Percentiles rank a stretch among this genome's conserved stretches.
Evolutionary conservation across 2,888 invertebrate species (phyloP).

Genomic region (Elysia crispata): DNA sequence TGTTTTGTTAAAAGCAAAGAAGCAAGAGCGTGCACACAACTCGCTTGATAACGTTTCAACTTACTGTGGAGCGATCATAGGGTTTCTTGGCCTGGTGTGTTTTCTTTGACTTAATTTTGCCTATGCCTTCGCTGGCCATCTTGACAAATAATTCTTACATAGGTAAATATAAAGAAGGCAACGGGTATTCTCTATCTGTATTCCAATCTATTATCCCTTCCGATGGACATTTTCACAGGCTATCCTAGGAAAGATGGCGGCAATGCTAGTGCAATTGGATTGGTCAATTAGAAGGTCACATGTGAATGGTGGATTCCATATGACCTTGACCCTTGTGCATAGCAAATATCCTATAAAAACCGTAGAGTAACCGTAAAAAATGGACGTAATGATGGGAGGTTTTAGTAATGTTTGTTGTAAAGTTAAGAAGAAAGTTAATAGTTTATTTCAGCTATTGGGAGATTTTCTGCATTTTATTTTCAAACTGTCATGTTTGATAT

Average conservation of each 20-base stretch:
- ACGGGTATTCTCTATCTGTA: background rate
- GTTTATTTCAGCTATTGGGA: no score
- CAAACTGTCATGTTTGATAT: no score
- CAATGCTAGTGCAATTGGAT: conserved; percentile 56
- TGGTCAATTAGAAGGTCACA: conserved; percentile 59
- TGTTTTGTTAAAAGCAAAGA: no score
- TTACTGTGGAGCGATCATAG: conserved; percentile 61
- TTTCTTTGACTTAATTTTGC: conserved; percentile 59
- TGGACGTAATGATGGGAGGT: no score
- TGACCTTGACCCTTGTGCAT: conserved; percentile 2
- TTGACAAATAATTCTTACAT: no score
- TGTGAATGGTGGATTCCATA: conserved; percentile 45
- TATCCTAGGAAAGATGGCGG: conserved; percentile 64
- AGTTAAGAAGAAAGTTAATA: no score
- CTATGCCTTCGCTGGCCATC: conserved; percentile 60
- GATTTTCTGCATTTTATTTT: no score
- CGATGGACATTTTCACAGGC: conserved; percentile 34
- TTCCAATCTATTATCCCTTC: conserved; percentile 23
- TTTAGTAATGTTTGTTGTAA: no score
- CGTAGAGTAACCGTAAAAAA: no score
- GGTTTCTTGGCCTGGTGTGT: conserved; percentile 56
- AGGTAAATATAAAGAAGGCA: no score
- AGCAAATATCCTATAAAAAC: no score
- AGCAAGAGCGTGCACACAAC: no score
- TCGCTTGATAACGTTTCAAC: conserved; percentile 20